Evolutionary conservation across 2,797 vertebrate genomes (phyloP).

Genomic region (Hapalemur alaotrensis): DNA sequence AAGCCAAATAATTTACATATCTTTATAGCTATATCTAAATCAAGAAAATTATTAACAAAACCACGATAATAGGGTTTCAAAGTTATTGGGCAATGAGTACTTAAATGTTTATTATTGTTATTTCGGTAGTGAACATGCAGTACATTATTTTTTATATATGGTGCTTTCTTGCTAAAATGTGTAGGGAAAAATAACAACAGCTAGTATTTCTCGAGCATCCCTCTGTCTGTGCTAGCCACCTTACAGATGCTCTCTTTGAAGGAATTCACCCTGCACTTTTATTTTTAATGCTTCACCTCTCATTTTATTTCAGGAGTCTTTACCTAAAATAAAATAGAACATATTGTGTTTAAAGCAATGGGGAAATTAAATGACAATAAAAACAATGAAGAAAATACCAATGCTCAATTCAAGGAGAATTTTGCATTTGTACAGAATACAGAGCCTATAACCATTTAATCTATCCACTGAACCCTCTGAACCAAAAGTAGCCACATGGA

Average conservation of each 20-base stretch:
- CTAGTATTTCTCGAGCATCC: not conserved
- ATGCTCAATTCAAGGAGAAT: not conserved
- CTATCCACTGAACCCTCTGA: not conserved
- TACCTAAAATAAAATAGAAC: conserved; percentile 46
- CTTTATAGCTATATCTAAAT: not conserved
- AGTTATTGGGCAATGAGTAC: not conserved
- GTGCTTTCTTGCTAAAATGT: not conserved
- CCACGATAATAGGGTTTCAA: not conserved
- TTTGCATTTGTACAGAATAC: conserved; percentile 23
- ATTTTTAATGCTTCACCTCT: conserved; percentile 25
- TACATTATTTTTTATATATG: not conserved
- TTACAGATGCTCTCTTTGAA: conserved; percentile 24
- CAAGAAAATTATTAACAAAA: conserved; percentile 9
- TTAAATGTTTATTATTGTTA: not conserved
- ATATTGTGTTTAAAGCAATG: conserved; percentile 19
- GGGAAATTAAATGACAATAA: not conserved
- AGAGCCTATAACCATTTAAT: not conserved
- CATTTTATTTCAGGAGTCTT: conserved; percentile 43
- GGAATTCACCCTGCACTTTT: not conserved
- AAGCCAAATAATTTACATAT: not conserved
- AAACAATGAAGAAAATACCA: conserved; percentile 32
- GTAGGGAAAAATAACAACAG: not conserved
- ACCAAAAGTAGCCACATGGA: not conserved
- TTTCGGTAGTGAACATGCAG: not conserved
- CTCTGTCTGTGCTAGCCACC: not conserved